A percentile compares a stretch with the other conserved stretches of the same genome.
These are phyloP conservation scores for Parauchenoglanis ngamensis DNA, from an alignment of 2,797 vertebrate species.

Conservation along the genomic window DNA sequence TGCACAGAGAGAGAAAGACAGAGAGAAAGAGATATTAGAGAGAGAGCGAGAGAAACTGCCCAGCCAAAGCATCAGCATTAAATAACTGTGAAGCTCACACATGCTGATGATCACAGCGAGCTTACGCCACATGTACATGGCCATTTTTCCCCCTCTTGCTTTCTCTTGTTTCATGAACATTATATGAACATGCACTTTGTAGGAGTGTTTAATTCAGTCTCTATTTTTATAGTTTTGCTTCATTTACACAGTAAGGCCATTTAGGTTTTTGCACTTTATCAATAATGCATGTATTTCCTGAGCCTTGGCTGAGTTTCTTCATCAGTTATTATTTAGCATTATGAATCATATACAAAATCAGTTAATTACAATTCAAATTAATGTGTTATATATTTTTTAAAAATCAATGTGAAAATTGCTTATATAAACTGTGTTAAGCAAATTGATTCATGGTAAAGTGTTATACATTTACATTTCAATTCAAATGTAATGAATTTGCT, in stretches of 20 bases:
- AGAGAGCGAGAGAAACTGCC: conserved; percentile 27
- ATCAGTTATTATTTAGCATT: neutral
- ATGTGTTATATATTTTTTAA: conserved; percentile 3
- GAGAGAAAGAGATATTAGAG: neutral
- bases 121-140: neutral
- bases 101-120: conserved; percentile 23
- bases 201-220: neutral
- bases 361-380: neutral
- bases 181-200: neutral
- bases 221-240: conserved; percentile 34
- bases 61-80: conserved; percentile 45
- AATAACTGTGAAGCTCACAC: conserved; percentile 37
- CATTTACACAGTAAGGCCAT: neutral
- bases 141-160: conserved; percentile 7
- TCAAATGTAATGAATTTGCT: neutral
- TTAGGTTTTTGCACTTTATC: conserved; percentile 13
- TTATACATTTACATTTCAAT: neutral
- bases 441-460: neutral
- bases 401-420: neutral
- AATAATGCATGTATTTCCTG: neutral
- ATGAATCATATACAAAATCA: neutral
- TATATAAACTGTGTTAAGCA: neutral
- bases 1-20: neutral
- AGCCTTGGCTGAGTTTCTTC: neutral
- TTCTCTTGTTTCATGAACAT: conserved; percentile 7